A percentile compares a stretch with the other conserved stretches of the same genome.
Evolutionary conservation across 1,140 invertebrate genomes (phyloP).

Genomic region (Neoseiulus cucumeris): DNA sequence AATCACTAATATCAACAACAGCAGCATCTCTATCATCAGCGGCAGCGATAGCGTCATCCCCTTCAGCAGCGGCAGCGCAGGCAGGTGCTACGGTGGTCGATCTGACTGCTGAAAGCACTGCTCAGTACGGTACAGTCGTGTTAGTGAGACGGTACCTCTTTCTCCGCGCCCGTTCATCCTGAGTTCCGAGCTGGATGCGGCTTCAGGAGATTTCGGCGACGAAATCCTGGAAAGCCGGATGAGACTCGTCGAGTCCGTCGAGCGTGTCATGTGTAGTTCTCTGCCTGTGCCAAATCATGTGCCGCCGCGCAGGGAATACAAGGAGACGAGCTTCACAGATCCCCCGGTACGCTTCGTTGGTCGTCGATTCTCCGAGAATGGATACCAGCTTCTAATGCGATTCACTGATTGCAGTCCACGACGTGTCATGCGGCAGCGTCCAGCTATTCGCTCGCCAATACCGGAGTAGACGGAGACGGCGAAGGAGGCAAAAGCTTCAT

Average conservation of each 20-base stretch:
- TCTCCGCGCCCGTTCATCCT: no score
- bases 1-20: no score
- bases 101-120: no score
- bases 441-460: neutral
- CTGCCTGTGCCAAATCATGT: neutral
- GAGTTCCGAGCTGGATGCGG: no score
- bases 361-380: neutral
- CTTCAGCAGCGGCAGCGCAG: no score
- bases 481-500: neutral
- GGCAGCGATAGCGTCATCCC: no score
- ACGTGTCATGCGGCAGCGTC: conserved; percentile 1
- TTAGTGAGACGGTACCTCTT: no score
- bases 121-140: no score
- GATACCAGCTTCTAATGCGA: neutral
- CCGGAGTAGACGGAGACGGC: neutral
- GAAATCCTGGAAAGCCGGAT: neutral
- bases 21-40: no score
- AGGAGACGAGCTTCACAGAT: conserved; percentile 7
- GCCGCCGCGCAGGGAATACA: neutral
- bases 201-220: neutral
- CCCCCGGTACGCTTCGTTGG: neutral
- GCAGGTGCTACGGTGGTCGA: no score
- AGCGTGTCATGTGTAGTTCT: neutral
- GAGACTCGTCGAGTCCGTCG: neutral
- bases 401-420: neutral